A percentile compares a stretch with the other conserved stretches of the same genome.
Conservation (phyloP, 1,140 invertebrate genomes). For the Arion vulgaris region DNA sequence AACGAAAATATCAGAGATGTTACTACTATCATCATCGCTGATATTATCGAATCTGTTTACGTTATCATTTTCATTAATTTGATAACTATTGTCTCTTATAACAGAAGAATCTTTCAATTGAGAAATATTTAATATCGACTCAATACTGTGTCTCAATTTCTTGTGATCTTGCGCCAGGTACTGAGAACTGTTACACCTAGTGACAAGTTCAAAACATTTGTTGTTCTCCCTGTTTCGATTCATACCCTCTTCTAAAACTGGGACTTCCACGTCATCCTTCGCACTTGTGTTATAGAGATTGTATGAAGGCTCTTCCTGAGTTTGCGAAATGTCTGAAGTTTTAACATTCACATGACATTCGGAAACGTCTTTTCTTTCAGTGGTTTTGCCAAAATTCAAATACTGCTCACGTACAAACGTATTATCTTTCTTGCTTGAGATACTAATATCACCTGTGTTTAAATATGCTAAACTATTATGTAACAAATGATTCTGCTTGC, state of each 20-base stretch:
- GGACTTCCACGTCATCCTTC: too few relatives aligned
- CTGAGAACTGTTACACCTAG: background rate
- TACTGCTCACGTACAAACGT: too few relatives aligned
- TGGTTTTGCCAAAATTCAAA: too few relatives aligned
- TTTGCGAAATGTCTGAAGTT: too few relatives aligned
- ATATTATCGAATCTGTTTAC: too few relatives aligned
- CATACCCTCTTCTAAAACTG: too few relatives aligned
- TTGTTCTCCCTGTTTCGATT: too few relatives aligned
- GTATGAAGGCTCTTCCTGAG: too few relatives aligned
- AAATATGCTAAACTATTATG: background rate
- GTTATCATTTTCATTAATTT: background rate
- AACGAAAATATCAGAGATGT: background rate
- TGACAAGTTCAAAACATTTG: too few relatives aligned
- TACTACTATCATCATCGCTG: background rate
- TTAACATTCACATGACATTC: too few relatives aligned
- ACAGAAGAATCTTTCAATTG: background rate
- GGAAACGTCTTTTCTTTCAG: too few relatives aligned
- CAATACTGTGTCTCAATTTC: constrained; percentile 1
- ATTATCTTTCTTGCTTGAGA: background rate
- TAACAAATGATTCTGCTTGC: background rate
- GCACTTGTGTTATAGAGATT: too few relatives aligned
- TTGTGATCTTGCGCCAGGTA: background rate
- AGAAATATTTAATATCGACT: background rate
- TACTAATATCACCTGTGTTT: background rate
- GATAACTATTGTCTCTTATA: background rate